Evolutionary conservation across 2,797 vertebrate genomes (phyloP).

Genomic region (Falco peregrinus): DNA sequence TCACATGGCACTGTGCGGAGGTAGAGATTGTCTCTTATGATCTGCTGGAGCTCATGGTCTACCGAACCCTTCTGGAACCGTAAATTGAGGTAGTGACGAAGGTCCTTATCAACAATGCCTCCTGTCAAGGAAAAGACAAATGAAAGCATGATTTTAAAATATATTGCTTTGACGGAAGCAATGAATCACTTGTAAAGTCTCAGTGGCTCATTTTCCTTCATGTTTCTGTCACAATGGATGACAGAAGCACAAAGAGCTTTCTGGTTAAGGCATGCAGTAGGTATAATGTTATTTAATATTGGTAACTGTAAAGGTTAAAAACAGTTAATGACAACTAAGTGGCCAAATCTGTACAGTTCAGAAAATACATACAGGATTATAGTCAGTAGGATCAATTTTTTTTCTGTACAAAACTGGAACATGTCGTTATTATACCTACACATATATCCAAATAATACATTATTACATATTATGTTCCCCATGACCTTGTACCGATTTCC

Average conservation of each 20-base stretch:
- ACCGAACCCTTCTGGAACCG: conserved; percentile 98
- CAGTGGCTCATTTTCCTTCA: background rate
- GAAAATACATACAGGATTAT: background rate
- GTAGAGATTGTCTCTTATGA: conserved; percentile 99
- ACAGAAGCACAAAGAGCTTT: background rate
- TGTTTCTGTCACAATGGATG: background rate
- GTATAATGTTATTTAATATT: background rate
- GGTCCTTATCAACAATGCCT: conserved; percentile 97
- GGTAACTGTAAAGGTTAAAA: background rate
- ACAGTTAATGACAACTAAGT: background rate
- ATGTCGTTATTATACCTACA: background rate
- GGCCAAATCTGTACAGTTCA: background rate
- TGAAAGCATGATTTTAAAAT: conserved; percentile 9
- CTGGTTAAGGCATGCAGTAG: background rate
- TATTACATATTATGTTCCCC: background rate
- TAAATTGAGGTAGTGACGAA: conserved; percentile 98
- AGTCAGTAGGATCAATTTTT: background rate
- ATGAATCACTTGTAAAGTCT: background rate
- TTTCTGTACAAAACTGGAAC: background rate
- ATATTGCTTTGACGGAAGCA: background rate
- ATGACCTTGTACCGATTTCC: background rate
- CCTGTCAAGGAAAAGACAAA: conserved; percentile 79
- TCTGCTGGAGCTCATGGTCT: conserved; percentile 98
- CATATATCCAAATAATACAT: background rate
- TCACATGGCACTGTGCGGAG: conserved; percentile 98